A percentile compares a stretch with the other conserved stretches of the same genome.
These are phyloP conservation scores for Gallinago undulata DNA, from an alignment of 2,113 vertebrate genomes.

Conservation along the genomic window DNA sequence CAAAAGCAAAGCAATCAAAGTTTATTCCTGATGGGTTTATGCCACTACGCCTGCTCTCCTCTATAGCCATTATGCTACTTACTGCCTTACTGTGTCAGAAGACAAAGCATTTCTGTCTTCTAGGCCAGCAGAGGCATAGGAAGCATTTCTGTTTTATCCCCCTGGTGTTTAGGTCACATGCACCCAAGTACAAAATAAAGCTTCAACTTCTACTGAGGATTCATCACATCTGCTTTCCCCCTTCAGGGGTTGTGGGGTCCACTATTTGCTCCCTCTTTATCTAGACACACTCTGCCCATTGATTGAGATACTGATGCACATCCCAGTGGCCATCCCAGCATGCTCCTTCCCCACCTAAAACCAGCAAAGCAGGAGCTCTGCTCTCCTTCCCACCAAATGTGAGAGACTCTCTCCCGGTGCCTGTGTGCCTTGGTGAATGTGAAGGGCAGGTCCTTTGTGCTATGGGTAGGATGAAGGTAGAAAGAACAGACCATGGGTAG, in stretches of 20 bases:
- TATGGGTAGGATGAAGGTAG: background rate
- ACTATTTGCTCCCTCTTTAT: background rate
- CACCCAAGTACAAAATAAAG: background rate
- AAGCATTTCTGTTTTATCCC: background rate
- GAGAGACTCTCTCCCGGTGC: background rate
- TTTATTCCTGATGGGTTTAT: background rate
- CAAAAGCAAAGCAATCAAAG: background rate
- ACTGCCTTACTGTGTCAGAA: background rate
- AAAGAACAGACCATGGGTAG: background rate
- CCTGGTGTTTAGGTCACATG: background rate
- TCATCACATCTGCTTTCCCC: background rate
- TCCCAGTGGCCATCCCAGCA: background rate
- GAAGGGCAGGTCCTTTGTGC: accelerated
- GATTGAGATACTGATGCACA: background rate
- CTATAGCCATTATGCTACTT: background rate
- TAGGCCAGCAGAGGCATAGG: background rate
- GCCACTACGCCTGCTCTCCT: background rate
- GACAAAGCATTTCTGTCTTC: background rate
- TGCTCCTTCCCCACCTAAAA: background rate
- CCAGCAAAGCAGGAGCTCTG: background rate
- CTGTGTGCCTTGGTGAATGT: background rate
- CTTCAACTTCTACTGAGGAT: background rate
- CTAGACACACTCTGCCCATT: background rate
- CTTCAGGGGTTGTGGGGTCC: background rate
- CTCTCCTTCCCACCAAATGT: background rate